These are phyloP conservation scores for Cybosia mesomella DNA, from an alignment of 2,888 invertebrate genomes.

Conservation along the genomic window DNA sequence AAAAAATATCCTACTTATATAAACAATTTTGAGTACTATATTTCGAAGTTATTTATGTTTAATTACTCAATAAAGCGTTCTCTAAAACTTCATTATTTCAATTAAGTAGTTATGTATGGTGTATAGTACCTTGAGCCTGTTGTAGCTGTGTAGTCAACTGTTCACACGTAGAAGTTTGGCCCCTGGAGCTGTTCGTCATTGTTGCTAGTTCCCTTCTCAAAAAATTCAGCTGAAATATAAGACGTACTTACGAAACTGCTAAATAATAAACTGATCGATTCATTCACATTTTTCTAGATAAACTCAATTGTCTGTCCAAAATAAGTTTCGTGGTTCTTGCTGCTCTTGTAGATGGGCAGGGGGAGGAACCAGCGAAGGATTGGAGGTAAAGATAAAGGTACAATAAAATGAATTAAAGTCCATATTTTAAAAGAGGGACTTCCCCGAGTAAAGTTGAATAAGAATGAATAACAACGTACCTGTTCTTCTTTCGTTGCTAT, in stretches of 20 bases:
- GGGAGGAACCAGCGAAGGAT: background rate
- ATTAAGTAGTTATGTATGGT: background rate
- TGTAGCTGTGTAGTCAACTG: slow-evolving; percentile 55
- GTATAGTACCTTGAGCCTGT: slow-evolving; percentile 61
- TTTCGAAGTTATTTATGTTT: too few species aligned
- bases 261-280: too few species aligned
- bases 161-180: slow-evolving; percentile 51
- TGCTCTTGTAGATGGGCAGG: background rate
- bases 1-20: background rate
- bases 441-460: background rate
- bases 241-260: too few species aligned
- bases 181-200: slow-evolving; percentile 46
- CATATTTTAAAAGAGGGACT: background rate
- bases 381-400: background rate
- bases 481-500: slow-evolving; percentile 61
- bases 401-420: too few species aligned
- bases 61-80: too few species aligned
- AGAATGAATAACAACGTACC: slow-evolving; percentile 48
- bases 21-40: background rate
- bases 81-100: too few species aligned
- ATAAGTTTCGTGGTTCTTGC: background rate
- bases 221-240: slow-evolving; percentile 55
- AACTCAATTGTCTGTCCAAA: background rate
- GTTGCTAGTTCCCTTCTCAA: slow-evolving; percentile 52
- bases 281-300: background rate